Conservation (phyloP, 2,797 vertebrate genomes). For the Simalia tracyae region DNA sequence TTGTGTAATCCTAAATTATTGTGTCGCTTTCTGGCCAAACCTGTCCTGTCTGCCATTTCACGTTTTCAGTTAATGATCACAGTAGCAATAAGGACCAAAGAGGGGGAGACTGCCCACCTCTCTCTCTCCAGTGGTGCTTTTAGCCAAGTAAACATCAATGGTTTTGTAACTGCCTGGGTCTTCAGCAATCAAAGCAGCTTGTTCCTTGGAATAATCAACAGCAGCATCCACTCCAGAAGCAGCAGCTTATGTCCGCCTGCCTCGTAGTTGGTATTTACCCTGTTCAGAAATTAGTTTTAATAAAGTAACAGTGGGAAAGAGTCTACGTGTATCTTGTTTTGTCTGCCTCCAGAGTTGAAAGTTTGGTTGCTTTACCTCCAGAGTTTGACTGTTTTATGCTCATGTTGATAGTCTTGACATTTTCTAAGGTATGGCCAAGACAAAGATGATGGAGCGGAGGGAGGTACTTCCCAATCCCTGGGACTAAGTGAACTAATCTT, state of each 20-base stretch:
- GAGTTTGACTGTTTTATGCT: neutral
- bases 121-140: neutral
- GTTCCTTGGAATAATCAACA: neutral
- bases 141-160: neutral
- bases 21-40: neutral
- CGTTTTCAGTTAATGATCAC: neutral
- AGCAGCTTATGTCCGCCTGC: neutral
- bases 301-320: constrained; percentile 53
- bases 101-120: accelerated
- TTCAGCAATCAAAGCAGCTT: neutral
- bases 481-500: neutral
- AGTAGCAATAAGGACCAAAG: neutral
- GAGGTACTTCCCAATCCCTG: neutral
- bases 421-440: neutral
- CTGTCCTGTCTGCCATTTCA: neutral
- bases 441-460: neutral
- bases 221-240: neutral
- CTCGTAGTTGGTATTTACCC: constrained; percentile 46
- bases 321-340: accelerated
- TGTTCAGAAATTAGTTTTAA: constrained; percentile 49
- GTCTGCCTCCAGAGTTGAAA: neutral
- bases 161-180: neutral
- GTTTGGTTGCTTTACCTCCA: neutral
- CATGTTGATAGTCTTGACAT: neutral
- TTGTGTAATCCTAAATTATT: neutral